Percentiles rank a stretch among this genome's conserved stretches.
Conservation (phyloP, 2,797 vertebrate genomes). For the Manis crassicaudata region DNA sequence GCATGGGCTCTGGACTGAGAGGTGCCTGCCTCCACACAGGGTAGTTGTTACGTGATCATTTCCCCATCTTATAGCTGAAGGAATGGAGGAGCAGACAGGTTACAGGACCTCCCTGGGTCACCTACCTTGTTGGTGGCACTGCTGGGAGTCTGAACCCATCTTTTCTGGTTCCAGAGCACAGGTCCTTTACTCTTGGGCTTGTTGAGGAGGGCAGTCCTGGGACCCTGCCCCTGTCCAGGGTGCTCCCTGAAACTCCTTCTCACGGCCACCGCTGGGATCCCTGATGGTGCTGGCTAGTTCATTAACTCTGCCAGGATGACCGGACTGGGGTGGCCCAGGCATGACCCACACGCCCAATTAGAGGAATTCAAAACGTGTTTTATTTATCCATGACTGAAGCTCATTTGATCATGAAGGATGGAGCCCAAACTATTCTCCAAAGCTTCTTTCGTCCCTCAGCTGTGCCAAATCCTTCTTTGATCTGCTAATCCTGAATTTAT, state of each 20-base stretch:
- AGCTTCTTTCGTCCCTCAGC: constrained; percentile 94
- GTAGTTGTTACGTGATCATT: accelerated
- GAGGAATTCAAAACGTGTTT: constrained; percentile 81
- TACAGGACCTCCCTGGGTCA: neutral
- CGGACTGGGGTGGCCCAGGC: constrained; percentile 61
- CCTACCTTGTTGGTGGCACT: neutral
- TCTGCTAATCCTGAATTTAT: constrained; percentile 98
- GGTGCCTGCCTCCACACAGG: accelerated
- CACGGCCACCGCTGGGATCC: neutral
- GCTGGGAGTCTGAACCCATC: neutral
- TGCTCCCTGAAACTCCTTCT: neutral
- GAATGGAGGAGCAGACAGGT: neutral
- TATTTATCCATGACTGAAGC: constrained; percentile 85
- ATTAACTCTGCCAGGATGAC: constrained; percentile 75
- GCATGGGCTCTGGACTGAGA: neutral
- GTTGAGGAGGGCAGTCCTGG: neutral
- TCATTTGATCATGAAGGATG: constrained; percentile 86
- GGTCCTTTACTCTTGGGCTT: neutral
- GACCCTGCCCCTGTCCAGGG: neutral
- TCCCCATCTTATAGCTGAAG: neutral
- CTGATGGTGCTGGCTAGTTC: neutral
- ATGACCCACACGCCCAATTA: constrained; percentile 80
- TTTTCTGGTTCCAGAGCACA: neutral
- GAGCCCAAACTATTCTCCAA: constrained; percentile 88
- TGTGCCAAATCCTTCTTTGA: constrained; percentile 97